Percentiles rank a stretch among this genome's conserved stretches.
These are phyloP conservation scores for Diorhabda sublineata DNA, from an alignment of 1,140 invertebrate genomes.

Conservation along the genomic window DNA sequence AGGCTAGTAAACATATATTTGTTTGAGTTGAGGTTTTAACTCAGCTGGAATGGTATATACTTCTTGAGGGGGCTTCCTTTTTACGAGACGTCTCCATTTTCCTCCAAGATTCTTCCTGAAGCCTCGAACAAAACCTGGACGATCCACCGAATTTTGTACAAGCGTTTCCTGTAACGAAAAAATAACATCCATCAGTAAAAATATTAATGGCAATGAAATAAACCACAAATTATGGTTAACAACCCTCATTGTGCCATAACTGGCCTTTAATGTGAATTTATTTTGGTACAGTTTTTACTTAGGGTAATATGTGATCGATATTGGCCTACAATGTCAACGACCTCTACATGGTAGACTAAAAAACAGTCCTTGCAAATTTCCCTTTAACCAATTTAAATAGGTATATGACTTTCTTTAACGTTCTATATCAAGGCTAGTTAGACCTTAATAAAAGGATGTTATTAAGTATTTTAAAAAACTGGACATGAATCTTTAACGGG, in stretches of 20 bases:
- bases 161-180: conserved; percentile 65
- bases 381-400: neutral
- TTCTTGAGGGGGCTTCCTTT: conserved; percentile 73
- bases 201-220: neutral
- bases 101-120: conserved; percentile 78
- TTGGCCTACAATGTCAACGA: conserved; percentile 16
- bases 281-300: conserved; percentile 19
- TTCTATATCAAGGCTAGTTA: neutral
- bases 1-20: conserved; percentile 77
- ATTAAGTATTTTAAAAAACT: too few species aligned
- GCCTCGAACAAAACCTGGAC: conserved; percentile 68
- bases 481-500: neutral
- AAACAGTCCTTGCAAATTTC: neutral
- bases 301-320: conserved; percentile 22
- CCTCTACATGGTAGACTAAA: conserved; percentile 17
- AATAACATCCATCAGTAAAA: conserved; percentile 8
- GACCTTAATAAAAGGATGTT: neutral
- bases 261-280: conserved; percentile 20
- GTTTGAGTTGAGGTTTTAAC: conserved; percentile 79
- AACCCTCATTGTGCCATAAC: too few species aligned
- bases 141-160: conserved; percentile 67
- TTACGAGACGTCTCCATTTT: conserved; percentile 73
- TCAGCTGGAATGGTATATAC: conserved; percentile 80
- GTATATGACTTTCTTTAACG: neutral
- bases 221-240: neutral